These are phyloP conservation scores for Euphydryas editha DNA, from an alignment of 2,888 invertebrate species.

Conservation along the genomic window DNA sequence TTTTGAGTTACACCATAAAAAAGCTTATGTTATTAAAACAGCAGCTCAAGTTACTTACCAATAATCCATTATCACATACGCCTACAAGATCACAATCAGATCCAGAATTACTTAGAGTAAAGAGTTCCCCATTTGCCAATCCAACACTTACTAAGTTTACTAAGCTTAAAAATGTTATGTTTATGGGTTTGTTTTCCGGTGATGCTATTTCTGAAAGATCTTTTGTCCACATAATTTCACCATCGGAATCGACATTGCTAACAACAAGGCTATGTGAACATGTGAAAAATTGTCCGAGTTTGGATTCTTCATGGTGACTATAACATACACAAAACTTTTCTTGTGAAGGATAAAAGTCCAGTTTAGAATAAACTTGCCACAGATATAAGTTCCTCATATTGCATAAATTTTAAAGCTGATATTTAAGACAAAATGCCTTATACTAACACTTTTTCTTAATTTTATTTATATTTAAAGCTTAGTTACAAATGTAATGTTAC, in stretches of 20 bases:
- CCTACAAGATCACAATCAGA: slow-evolving; percentile 60
- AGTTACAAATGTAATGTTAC: too few species aligned
- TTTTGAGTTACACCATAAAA: too few species aligned
- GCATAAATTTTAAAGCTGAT: slow-evolving; percentile 10
- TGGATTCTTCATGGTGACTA: slow-evolving; percentile 63
- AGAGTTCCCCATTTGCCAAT: slow-evolving; percentile 69
- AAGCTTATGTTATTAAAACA: too few species aligned
- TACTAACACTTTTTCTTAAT: too few species aligned
- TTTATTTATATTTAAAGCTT: too few species aligned
- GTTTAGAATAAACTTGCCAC: slow-evolving; percentile 62
- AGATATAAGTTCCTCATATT: slow-evolving; percentile 71
- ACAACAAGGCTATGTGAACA: slow-evolving; percentile 70
- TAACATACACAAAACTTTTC: slow-evolving; percentile 59
- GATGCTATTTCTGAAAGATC: slow-evolving; percentile 61
- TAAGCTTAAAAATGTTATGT: slow-evolving; percentile 65
- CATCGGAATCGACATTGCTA: slow-evolving; percentile 58
- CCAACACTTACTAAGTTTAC: slow-evolving; percentile 66
- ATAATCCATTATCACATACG: slow-evolving; percentile 63
- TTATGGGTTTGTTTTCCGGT: slow-evolving; percentile 75
- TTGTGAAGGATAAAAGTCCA: slow-evolving; percentile 50
- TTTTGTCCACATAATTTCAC: slow-evolving; percentile 62
- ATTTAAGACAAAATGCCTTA: not conserved
- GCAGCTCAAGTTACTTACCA: slow-evolving; percentile 54
- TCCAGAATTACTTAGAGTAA: slow-evolving; percentile 61
- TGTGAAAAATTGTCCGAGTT: slow-evolving; percentile 61